Conservation (phyloP, 2,888 invertebrate genomes). For the Sipunculus nudus region DNA sequence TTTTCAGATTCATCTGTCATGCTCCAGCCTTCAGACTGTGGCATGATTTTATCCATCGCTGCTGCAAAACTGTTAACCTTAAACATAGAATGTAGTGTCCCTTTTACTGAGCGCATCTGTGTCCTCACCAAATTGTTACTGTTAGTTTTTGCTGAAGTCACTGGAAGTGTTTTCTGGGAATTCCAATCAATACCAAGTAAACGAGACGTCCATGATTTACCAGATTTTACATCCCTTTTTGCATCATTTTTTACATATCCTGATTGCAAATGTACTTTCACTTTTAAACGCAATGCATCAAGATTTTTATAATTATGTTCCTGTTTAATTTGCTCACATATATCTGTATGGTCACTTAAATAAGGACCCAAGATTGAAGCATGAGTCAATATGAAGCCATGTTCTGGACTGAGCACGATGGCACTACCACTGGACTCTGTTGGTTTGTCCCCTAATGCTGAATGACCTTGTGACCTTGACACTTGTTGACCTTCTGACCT, state of each 20-base stretch:
- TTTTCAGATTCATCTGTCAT: conserved; percentile 7
- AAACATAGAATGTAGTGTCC: conserved; percentile 1
- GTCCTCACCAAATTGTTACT: background rate
- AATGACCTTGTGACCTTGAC: too few species aligned
- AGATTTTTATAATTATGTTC: background rate
- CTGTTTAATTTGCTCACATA: conserved; percentile 1
- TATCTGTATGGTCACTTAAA: background rate
- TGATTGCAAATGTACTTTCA: too few species aligned
- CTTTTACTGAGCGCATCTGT: background rate
- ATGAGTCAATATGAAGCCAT: conserved; percentile 23
- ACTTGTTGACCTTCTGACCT: too few species aligned
- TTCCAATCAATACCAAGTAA: too few species aligned
- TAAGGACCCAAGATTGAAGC: conserved; percentile 17
- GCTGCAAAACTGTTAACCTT: conserved; percentile 10
- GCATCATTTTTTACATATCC: background rate
- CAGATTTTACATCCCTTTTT: too few species aligned
- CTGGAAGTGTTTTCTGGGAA: background rate
- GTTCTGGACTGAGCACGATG: conserved; percentile 12
- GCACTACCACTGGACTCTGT: conserved; percentile 24
- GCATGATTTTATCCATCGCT: conserved; percentile 1
- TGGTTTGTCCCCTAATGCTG: too few species aligned
- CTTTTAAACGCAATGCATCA: too few species aligned
- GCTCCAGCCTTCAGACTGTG: conserved; percentile 15
- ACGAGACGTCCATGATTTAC: too few species aligned
- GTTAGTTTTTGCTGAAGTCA: background rate